Conservation (phyloP, 2,888 invertebrate species). For the Microctonus aethiopoides region DNA sequence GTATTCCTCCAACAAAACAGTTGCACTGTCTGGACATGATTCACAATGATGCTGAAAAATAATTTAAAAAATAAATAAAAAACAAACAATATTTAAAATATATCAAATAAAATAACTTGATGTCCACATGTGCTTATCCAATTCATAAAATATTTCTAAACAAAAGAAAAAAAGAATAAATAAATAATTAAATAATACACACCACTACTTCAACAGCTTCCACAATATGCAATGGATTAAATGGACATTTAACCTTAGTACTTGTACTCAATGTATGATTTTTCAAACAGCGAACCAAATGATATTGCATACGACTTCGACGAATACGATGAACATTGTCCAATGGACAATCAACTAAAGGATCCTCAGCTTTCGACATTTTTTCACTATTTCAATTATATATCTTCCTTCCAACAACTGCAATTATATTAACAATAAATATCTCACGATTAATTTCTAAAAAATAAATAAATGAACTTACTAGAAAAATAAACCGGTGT, state of each 20-base stretch:
- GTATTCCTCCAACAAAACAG: not conserved
- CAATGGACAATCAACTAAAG: constrained; percentile 49
- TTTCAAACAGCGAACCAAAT: constrained; percentile 48
- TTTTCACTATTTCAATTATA: not conserved
- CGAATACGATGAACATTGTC: constrained; percentile 48
- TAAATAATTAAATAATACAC: constrained; percentile 12
- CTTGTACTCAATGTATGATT: constrained; percentile 34
- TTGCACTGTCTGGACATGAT: constrained; percentile 20
- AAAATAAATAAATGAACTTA: too few species aligned
- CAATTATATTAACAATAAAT: not conserved
- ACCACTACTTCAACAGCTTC: constrained; percentile 45
- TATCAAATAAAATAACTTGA: not conserved
- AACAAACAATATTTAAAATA: not conserved
- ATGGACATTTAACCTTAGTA: constrained; percentile 47
- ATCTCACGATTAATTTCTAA: too few species aligned
- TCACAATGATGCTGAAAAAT: constrained; percentile 30
- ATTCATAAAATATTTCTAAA: too few species aligned
- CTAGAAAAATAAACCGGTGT: too few species aligned
- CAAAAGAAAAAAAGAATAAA: too few species aligned
- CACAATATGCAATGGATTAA: constrained; percentile 48
- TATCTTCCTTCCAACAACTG: not conserved
- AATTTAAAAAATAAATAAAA: not conserved
- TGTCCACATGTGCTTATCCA: not conserved
- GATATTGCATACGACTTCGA: constrained; percentile 46
- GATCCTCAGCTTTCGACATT: constrained; percentile 38